Conservation (phyloP, 37 sponge, comb jelly and placozoan species). For the Corticium candelabrum region DNA sequence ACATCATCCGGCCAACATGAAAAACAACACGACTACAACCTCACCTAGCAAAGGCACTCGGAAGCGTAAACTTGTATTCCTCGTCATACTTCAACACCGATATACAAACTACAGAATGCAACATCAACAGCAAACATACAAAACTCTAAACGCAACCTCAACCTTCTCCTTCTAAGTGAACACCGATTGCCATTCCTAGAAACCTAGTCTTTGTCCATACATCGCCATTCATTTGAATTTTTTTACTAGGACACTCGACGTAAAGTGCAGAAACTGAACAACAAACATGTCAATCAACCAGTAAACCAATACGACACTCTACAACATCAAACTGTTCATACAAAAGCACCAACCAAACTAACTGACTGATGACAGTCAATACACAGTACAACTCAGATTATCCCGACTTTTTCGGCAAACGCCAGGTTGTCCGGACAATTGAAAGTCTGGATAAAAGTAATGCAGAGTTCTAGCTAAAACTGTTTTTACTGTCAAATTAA, state of each 20-base stretch:
- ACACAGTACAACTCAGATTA: no score
- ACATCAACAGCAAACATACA: neutral
- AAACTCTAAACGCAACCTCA: neutral
- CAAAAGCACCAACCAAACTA: no score
- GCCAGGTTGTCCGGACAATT: no score
- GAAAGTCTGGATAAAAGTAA: no score
- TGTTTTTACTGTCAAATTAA: no score
- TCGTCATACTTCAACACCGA: neutral
- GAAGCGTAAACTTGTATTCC: neutral
- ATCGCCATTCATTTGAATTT: neutral
- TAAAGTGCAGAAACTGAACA: constrained; percentile 1
- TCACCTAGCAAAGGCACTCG: neutral
- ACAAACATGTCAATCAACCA: no score
- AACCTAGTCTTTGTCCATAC: neutral
- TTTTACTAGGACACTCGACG: neutral
- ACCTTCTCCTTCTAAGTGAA: neutral
- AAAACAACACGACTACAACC: neutral
- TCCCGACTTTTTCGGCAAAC: no score
- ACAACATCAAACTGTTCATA: no score
- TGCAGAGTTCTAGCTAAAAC: no score
- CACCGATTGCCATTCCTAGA: neutral
- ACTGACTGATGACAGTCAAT: no score
- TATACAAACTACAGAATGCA: neutral
- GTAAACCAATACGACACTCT: no score
- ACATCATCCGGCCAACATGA: neutral